Percentiles rank a stretch among this genome's conserved stretches.
phyloP scores from a whole-genome alignment of 2,888 invertebrate genomes.

The Zootermopsis nevadensis region DNA sequence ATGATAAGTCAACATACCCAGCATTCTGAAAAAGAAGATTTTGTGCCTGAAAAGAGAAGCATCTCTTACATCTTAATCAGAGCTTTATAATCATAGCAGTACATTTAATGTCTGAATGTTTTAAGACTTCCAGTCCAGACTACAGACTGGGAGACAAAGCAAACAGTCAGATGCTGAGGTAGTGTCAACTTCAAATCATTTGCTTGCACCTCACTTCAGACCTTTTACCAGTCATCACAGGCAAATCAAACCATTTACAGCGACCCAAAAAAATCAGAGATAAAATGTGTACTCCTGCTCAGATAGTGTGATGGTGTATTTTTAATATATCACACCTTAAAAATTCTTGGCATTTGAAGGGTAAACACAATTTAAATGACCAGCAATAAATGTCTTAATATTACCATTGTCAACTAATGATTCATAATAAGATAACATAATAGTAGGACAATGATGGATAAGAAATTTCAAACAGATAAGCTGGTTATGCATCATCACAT shows the following conservation, averaged over 20 bases:
- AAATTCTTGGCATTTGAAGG: no score
- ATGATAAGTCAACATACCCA: neutral
- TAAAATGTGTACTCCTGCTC: no score
- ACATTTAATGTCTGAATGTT: neutral
- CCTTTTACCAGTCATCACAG: slow-evolving; percentile 39
- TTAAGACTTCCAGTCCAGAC: neutral
- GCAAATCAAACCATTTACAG: neutral
- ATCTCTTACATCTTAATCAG: neutral
- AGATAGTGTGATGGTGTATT: no score
- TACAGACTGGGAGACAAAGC: neutral
- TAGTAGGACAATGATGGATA: no score
- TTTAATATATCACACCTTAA: no score
- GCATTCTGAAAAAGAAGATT: neutral
- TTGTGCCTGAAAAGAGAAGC: neutral
- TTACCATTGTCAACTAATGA: no score
- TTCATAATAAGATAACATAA: no score
- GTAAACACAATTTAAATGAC: no score
- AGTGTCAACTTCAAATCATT: neutral
- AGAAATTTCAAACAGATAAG: no score
- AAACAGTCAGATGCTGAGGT: neutral
- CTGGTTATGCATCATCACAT: no score
- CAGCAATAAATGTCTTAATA: no score
- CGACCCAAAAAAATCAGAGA: no score
- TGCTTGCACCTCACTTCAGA: slow-evolving; percentile 24
- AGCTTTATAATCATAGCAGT: neutral